These are phyloP conservation scores for Diorhabda sublineata DNA, from an alignment of 1,140 invertebrate species.

Conservation along the genomic window DNA sequence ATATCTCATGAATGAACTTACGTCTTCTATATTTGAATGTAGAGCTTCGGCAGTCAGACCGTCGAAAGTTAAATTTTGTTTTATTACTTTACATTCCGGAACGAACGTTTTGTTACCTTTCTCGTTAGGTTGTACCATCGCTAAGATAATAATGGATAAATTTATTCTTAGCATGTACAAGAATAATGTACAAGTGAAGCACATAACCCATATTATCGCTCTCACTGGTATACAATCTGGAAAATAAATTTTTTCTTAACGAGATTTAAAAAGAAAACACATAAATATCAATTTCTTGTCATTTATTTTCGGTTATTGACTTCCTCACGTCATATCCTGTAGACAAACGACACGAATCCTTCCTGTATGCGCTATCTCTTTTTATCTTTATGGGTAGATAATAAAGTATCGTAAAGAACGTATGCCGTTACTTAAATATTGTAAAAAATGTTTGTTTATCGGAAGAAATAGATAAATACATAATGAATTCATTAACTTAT, in stretches of 20 bases:
- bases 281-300: too few relatives aligned
- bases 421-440: too few relatives aligned
- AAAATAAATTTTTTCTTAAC: conserved; percentile 12
- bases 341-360: too few relatives aligned
- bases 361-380: too few relatives aligned
- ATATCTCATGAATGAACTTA: neutral
- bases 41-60: conserved; percentile 1
- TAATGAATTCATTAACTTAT: too few relatives aligned
- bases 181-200: conserved; percentile 54
- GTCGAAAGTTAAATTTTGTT: neutral
- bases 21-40: neutral
- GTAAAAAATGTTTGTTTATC: too few relatives aligned
- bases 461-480: too few relatives aligned
- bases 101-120: neutral
- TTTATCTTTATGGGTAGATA: too few relatives aligned
- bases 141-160: conserved; percentile 67
- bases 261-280: neutral
- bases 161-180: conserved; percentile 70
- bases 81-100: conserved; percentile 14
- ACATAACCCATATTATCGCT: conserved; percentile 27
- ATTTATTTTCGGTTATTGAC: too few relatives aligned
- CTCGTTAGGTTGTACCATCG: conserved; percentile 51
- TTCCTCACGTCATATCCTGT: too few relatives aligned
- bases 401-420: too few relatives aligned
- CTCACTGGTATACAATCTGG: conserved; percentile 23